phyloP scores from a whole-genome alignment of 2,888 invertebrate species.

The Meteorus colon region DNA sequence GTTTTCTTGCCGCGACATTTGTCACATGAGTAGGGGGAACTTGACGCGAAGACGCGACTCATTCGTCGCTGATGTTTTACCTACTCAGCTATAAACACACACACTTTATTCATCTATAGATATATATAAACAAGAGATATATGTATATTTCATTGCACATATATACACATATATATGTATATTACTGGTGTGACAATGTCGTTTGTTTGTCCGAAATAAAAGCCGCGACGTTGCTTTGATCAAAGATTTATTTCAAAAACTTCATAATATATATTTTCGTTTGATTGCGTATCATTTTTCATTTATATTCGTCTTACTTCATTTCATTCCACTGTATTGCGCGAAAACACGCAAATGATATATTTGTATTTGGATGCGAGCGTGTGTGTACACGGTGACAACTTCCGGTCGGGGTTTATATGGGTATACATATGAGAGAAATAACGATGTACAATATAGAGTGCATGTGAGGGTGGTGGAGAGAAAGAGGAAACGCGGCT shows the following conservation, averaged over 20 bases:
- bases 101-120: constrained; percentile 8
- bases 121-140: constrained; percentile 4
- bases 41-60: constrained; percentile 56
- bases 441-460: constrained; percentile 4
- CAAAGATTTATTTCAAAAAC: constrained; percentile 53
- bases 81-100: constrained; percentile 35
- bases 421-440: not conserved
- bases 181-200: constrained; percentile 36
- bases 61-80: constrained; percentile 55
- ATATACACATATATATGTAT: constrained; percentile 20
- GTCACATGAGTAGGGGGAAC: constrained; percentile 56
- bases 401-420: constrained; percentile 13
- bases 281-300: constrained; percentile 7
- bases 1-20: constrained; percentile 61
- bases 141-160: constrained; percentile 5
- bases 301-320: constrained; percentile 8
- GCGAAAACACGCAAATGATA: constrained; percentile 21
- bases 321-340: not conserved
- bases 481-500: not conserved
- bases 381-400: not conserved
- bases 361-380: not conserved
- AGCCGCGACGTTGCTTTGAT: constrained; percentile 45
- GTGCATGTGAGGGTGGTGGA: not conserved
- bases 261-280: not conserved
- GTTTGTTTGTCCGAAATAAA: constrained; percentile 41